Evolutionary conservation across 2,113 vertebrate genomes (phyloP), one percentile per base, ranked within the genome.

Genomic region (Crypturellus undulatus): DNA sequence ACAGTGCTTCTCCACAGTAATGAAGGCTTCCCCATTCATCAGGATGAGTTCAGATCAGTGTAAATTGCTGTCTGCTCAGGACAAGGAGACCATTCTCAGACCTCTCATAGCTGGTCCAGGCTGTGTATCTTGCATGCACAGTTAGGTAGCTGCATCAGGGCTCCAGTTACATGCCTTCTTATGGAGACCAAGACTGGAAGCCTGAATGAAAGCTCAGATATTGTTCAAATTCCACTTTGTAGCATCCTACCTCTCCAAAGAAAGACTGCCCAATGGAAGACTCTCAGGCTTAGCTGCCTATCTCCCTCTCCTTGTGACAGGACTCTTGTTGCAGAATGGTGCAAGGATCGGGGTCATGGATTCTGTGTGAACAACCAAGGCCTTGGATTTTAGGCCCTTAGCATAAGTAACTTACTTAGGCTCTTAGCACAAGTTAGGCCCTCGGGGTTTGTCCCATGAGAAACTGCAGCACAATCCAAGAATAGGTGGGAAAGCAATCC

Each of bases 121-220:
- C 56, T 58, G 28, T 83, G n/a, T 14, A 13, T 40, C 30, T 45
- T 0, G 0, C 2, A 1, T 40, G 22, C 43, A 7, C 0, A 2
- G 16, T 11, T 51, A 54, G 32, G n/a, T 30, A 30, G 21, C 22
- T 73, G 36, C 9, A 5, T 32, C 2, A 11, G 19, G 12, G 40
- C n/a, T 68, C 38, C 67, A 4, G 28, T 56, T 80, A n/a, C 21
- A 6, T 20, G 54, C 14, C 54, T 67, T 5, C 17, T 8, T 4
- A 4, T 1, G 6, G 2, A 1, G 32, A 25, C 7, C 47, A 84
- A 40, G 34, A 58, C 60, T 24, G 38, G 28, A 82, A 87, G 22
- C 6, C 47, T 79, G 38, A 47, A 20, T 65, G 40, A 43, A 15
- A 81, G 10, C 13, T 73, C 59, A 58, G 54, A 2, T 26, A 3